phyloP scores from a whole-genome alignment of 2,888 invertebrate genomes.

The Phania funesta region DNA sequence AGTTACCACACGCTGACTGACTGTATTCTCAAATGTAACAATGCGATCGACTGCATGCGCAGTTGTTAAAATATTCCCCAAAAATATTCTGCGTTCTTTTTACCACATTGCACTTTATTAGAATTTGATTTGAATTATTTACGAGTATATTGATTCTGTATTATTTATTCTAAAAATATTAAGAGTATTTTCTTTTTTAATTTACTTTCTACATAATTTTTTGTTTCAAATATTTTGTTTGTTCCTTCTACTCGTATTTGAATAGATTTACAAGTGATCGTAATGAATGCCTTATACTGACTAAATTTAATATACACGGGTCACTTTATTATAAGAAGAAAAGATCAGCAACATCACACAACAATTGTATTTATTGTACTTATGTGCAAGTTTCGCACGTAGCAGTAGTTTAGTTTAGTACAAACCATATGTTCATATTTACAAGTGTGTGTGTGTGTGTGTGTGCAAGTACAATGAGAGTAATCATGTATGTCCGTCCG shows the following conservation, averaged over 20 bases:
- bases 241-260: not conserved
- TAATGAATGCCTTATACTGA: conserved; percentile 75
- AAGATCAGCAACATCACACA: conserved; percentile 25
- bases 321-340: conserved; percentile 71
- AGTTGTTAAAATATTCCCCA: not conserved
- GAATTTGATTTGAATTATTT: not conserved
- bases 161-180: conserved; percentile 34
- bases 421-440: conserved; percentile 7
- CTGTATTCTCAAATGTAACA: conserved; percentile 8
- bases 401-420: conserved; percentile 39
- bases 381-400: conserved; percentile 9
- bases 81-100: not conserved
- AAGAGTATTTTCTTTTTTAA: not conserved
- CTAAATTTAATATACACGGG: conserved; percentile 75
- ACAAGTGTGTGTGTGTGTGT: not conserved
- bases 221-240: conserved; percentile 1
- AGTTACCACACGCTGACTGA: not conserved
- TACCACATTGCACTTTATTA: conserved; percentile 14
- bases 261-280: conserved; percentile 69
- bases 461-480: conserved; percentile 10
- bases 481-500: not conserved
- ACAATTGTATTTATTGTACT: conserved; percentile 27
- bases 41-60: not conserved
- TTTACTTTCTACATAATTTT: conserved; percentile 39
- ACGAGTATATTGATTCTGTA: not conserved